These are phyloP conservation scores for Scaptomyza graminum DNA, from an alignment of 1,140 invertebrate species.

Conservation along the genomic window DNA sequence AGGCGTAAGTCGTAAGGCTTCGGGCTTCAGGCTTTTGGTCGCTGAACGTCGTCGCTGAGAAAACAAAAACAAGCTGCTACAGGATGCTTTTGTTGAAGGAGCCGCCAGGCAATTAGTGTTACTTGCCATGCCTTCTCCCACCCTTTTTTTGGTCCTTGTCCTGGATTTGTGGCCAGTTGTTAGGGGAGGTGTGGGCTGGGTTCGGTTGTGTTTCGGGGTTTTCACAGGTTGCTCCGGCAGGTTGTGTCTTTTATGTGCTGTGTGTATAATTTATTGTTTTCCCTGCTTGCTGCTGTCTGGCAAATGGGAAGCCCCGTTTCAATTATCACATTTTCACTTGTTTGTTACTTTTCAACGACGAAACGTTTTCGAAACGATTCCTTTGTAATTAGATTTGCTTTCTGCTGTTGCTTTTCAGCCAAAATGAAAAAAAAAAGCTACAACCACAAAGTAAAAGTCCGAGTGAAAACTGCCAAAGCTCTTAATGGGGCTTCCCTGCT, in stretches of 20 bases:
- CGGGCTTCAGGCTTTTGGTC: slow-evolving; percentile 3
- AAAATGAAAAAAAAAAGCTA: slow-evolving; percentile 2
- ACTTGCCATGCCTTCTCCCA: slow-evolving; percentile 11
- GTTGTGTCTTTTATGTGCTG: slow-evolving; percentile 68
- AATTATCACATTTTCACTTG: slow-evolving; percentile 57
- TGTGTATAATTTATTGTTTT: slow-evolving; percentile 79
- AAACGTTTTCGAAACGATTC: slow-evolving; percentile 12
- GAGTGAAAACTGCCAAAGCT: slow-evolving; percentile 34
- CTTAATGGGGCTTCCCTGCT: slow-evolving; percentile 72
- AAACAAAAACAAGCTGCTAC: slow-evolving; percentile 62
- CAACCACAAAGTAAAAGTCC: slow-evolving; percentile 56
- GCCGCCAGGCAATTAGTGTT: slow-evolving; percentile 69
- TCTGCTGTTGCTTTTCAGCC: slow-evolving; percentile 42
- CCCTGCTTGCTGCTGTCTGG: slow-evolving; percentile 52
- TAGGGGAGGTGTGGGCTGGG: slow-evolving; percentile 3
- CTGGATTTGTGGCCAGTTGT: slow-evolving; percentile 41
- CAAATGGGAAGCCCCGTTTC: slow-evolving; percentile 61
- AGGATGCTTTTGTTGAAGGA: slow-evolving; percentile 34
- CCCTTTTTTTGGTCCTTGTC: slow-evolving; percentile 9
- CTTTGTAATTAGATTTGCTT: slow-evolving; percentile 67
- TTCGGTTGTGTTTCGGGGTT: slow-evolving; percentile 32
- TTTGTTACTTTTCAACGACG: slow-evolving; percentile 17
- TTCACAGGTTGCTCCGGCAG: slow-evolving; percentile 45
- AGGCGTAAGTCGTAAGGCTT: slow-evolving; percentile 39
- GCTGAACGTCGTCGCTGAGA: slow-evolving; percentile 59